These are phyloP conservation scores for Tineola bisselliella DNA, from an alignment of 2,888 invertebrate genomes.

Conservation along the genomic window DNA sequence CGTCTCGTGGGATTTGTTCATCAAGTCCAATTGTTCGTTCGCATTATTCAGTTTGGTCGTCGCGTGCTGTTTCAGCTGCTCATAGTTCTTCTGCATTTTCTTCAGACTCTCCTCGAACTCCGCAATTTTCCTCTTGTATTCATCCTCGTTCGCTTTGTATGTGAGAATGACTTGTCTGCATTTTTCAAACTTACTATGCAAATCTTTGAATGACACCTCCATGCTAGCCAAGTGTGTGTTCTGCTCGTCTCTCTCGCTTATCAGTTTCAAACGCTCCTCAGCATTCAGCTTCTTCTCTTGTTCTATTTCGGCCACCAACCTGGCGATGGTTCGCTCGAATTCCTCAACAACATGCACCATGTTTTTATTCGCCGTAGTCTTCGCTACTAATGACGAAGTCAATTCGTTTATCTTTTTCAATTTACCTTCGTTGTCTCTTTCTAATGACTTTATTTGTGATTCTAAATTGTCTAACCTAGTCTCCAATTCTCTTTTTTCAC, in stretches of 20 bases:
- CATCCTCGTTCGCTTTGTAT: constrained; percentile 72
- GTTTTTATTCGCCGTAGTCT: constrained; percentile 57
- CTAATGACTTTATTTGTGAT: constrained; percentile 43
- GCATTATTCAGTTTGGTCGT: constrained; percentile 80
- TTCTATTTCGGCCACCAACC: constrained; percentile 77
- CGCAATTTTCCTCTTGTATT: constrained; percentile 72
- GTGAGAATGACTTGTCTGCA: constrained; percentile 69
- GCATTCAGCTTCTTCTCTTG: constrained; percentile 70
- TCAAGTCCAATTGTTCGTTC: constrained; percentile 82
- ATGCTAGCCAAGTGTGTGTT: constrained; percentile 69
- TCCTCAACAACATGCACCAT: constrained; percentile 77
- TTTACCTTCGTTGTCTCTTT: constrained; percentile 39
- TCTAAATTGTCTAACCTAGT: constrained; percentile 49
- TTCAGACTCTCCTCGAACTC: constrained; percentile 75
- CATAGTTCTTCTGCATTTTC: constrained; percentile 84
- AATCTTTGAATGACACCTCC: constrained; percentile 71
- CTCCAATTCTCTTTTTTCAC: constrained; percentile 56
- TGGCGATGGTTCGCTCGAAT: constrained; percentile 81
- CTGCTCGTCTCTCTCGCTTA: constrained; percentile 70
- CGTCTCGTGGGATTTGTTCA: constrained; percentile 76
- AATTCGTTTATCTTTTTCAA: constrained; percentile 45
- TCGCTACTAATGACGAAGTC: constrained; percentile 45
- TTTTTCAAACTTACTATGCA: constrained; percentile 73
- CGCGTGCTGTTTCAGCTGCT: constrained; percentile 87
- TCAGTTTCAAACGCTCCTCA: constrained; percentile 59